Percentiles rank a stretch among this genome's conserved stretches.
These are phyloP conservation scores for Sus cebifrons DNA, from an alignment of 2,797 vertebrate species.

Conservation along the genomic window DNA sequence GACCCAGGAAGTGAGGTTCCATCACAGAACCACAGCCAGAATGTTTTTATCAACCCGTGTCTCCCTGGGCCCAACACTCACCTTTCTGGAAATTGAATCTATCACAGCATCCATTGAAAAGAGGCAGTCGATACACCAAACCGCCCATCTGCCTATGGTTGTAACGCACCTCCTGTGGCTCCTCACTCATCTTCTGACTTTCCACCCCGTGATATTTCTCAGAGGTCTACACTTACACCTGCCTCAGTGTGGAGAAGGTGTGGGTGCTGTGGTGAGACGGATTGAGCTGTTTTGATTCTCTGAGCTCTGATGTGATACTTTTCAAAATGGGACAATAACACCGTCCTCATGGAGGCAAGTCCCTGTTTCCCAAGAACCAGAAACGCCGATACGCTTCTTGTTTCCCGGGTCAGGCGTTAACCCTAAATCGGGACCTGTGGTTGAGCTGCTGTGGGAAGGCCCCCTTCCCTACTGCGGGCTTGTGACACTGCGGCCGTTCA, in stretches of 20 bases:
- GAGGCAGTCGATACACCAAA: fast-evolving
- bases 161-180: not conserved
- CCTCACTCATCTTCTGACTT: not conserved
- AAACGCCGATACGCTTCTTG: not conserved
- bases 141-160: fast-evolving
- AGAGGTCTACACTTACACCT: too few species aligned
- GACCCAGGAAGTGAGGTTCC: not conserved
- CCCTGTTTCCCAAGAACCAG: not conserved
- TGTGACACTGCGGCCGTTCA: too few species aligned
- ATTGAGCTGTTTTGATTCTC: not conserved
- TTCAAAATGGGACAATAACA: not conserved
- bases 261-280: not conserved
- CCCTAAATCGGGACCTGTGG: not conserved
- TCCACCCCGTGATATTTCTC: not conserved
- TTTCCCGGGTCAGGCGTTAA: not conserved
- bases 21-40: not conserved
- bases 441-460: not conserved
- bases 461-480: too few species aligned
- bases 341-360: not conserved
- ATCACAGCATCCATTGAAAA: not conserved
- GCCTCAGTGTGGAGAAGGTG: not conserved
- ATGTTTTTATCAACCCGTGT: fast-evolving
- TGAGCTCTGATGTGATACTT: not conserved
- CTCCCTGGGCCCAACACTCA: too few species aligned
- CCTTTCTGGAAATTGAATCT: not conserved